Evolutionary conservation across 37 sponge, comb jelly and placozoan species (phyloP).

Genomic region (Aplysina aerophoba): DNA sequence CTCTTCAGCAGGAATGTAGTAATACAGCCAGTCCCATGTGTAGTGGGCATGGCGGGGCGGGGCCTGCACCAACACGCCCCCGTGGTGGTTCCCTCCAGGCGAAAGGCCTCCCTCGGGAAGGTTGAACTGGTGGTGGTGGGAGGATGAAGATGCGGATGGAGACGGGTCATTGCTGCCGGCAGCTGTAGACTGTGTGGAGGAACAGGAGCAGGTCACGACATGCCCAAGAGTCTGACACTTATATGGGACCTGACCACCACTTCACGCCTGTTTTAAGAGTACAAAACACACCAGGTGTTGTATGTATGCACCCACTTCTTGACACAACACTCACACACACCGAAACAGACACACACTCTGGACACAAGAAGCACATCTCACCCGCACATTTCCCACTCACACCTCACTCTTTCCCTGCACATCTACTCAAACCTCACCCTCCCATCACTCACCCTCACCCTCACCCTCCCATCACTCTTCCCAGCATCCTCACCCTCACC

Average conservation of each 20-base stretch:
- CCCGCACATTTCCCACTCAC: background rate
- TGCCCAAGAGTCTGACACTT: too few species aligned
- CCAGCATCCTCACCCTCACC: background rate
- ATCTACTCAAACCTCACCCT: background rate
- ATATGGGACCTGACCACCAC: too few species aligned
- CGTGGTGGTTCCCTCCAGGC: slow-evolving; percentile 33
- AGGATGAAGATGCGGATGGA: too few species aligned
- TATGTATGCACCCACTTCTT: background rate
- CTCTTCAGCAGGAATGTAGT: slow-evolving; percentile 1
- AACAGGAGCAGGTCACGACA: too few species aligned
- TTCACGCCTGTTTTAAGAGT: too few species aligned
- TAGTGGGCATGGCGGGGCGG: slow-evolving; percentile 65
- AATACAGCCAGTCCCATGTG: slow-evolving; percentile 67
- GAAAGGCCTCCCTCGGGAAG: slow-evolving; percentile 59
- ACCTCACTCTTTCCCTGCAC: background rate
- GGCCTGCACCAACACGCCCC: slow-evolving; percentile 40
- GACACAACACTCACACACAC: slow-evolving; percentile 28
- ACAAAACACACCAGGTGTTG: background rate
- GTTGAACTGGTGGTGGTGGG: slow-evolving; percentile 36
- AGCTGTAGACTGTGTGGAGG: too few species aligned
- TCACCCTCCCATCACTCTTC: background rate
- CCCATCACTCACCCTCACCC: background rate
- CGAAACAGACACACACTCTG: slow-evolving; percentile 33
- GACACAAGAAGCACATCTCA: background rate
- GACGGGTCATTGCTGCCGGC: too few species aligned